Evolutionary conservation across 2,797 vertebrate species (phyloP).

Genomic region (Alfaro cultratus): DNA sequence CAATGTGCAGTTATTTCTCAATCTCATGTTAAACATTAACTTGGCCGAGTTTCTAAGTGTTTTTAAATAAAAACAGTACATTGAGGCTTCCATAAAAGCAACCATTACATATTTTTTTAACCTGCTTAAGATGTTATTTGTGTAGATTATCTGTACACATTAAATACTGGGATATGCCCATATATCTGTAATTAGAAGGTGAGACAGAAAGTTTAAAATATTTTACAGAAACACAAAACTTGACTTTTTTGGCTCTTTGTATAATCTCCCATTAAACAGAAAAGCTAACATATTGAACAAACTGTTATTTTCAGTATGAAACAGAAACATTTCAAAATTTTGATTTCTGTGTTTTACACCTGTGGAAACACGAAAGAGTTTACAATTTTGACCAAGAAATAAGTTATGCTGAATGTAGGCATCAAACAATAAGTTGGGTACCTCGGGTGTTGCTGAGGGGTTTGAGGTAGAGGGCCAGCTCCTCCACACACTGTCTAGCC

Average conservation of each 20-base stretch:
- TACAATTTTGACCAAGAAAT: neutral
- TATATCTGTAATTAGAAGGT: neutral
- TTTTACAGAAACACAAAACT: neutral
- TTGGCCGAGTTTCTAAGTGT: neutral
- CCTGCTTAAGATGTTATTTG: neutral
- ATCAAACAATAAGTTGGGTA: slow-evolving; percentile 55
- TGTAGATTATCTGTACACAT: neutral
- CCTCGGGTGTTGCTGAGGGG: slow-evolving; percentile 97
- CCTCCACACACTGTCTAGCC: slow-evolving; percentile 97
- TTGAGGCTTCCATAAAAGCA: neutral
- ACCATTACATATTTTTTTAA: neutral
- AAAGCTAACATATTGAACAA: neutral
- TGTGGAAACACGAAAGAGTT: neutral
- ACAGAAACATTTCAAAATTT: neutral
- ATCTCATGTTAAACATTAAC: neutral
- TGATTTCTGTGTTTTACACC: neutral
- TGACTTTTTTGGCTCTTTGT: neutral
- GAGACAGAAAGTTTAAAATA: neutral
- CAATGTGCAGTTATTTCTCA: neutral
- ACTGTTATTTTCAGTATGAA: neutral
- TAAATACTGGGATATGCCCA: neutral
- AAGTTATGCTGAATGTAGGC: neutral
- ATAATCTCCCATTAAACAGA: neutral
- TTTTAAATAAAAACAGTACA: neutral
- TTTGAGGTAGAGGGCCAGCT: slow-evolving; percentile 98